Evolutionary conservation across 2,113 vertebrate genomes (phyloP).

Genomic region (Glaucidium brasilianum): DNA sequence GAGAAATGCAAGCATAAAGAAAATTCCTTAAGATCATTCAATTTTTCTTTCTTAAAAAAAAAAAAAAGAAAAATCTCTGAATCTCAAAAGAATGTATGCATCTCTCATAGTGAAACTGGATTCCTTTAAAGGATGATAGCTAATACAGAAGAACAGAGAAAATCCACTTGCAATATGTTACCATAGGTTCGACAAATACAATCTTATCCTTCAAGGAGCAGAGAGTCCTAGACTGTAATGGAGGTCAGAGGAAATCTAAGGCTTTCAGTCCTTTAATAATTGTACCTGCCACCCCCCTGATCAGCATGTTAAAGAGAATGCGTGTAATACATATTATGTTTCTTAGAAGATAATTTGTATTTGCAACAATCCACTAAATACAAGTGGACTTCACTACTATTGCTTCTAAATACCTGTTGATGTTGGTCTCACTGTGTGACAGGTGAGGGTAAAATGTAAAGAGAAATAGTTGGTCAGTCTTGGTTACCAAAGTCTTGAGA

Average conservation of each 20-base stretch:
- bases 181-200: background rate
- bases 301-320: background rate
- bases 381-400: background rate
- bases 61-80: background rate
- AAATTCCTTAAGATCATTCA: constrained; percentile 10
- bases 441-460: background rate
- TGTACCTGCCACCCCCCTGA: background rate
- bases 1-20: constrained; percentile 25
- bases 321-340: background rate
- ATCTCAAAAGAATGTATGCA: background rate
- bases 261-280: constrained; percentile 5
- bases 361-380: background rate
- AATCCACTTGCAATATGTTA: constrained; percentile 15
- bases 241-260: constrained; percentile 39
- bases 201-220: constrained; percentile 7
- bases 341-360: background rate
- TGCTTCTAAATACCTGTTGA: constrained; percentile 65
- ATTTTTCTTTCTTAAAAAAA: background rate
- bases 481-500: background rate
- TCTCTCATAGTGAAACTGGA: background rate
- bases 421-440: background rate
- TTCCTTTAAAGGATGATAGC: background rate
- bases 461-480: background rate
- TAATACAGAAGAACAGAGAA: background rate
- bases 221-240: background rate